Evolutionary conservation across 2,888 invertebrate species (phyloP), one percentile per base, ranked within the genome.

Genomic region (Caenorhabditis sp.): DNA sequence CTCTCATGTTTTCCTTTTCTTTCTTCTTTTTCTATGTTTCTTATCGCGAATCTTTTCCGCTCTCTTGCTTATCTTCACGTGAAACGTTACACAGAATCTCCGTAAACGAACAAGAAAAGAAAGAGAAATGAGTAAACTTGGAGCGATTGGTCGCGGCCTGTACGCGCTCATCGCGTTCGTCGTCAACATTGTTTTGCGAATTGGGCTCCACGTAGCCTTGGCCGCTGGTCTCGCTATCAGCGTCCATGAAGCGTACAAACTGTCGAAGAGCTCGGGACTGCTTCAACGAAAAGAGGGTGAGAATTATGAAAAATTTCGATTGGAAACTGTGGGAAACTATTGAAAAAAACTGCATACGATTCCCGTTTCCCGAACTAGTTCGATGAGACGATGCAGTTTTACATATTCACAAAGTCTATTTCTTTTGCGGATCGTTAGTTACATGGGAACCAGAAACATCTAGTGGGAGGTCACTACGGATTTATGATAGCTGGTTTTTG

Each of bases 201-300:
- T 88, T 32, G 84, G 88, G 53, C 72, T 87, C 40, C 77, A 87
- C 47, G 80, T 86, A 9, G 81, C 86, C 22, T 74, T 89, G 15
- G 76, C 86, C 24, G 85, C 79, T 22, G 89, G 89, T 37, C 80
- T 90, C 40, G 85, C 80, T 32, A 82, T 90, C 76, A 88, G 89
- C 28, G 77, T 83, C 35, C 88, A 88, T 55, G 85, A 88, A 13
- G 85, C 88, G 18, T 85, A 85, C 60, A 85, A 88, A 47, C 86
- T 89, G 60, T 83, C 87, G 18, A 82, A 85, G 60, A 69, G 83
- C 83, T 64, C 78, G 82, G 61, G 82, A 84, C 55, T 76, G 50
- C 61, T 76, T 40, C 82, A 89, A 61, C 60, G 87, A 55, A 87
- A 87, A 79, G 86, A 87, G 82, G 86, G 90, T 89, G 71, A 83